These are phyloP conservation scores for Hyles lineata DNA, from an alignment of 2,888 invertebrate species.

Conservation along the genomic window DNA sequence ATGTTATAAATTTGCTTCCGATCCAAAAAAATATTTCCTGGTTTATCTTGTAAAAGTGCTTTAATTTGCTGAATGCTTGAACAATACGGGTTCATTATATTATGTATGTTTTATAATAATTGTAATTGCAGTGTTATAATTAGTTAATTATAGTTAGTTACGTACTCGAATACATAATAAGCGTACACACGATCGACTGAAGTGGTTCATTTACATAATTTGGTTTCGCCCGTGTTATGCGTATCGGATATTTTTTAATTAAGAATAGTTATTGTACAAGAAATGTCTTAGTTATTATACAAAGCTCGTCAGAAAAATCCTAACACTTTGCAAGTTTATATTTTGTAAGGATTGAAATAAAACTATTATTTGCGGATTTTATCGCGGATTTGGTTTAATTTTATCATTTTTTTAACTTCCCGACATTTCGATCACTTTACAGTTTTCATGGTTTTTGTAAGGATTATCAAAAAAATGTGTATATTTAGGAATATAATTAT, in stretches of 20 bases:
- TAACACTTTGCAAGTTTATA: too few relatives aligned
- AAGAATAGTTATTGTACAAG: not conserved
- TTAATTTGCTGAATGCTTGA: not conserved
- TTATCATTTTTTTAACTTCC: too few relatives aligned
- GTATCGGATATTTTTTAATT: constrained; percentile 18
- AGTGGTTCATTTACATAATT: constrained; percentile 6
- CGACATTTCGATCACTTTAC: too few relatives aligned
- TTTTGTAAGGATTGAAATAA: too few relatives aligned
- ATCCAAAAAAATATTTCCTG: too few relatives aligned
- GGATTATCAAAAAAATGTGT: too few relatives aligned
- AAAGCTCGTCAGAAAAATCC: too few relatives aligned
- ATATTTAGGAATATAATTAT: too few relatives aligned
- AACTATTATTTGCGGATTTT: too few relatives aligned
- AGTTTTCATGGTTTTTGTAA: too few relatives aligned
- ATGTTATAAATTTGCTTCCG: too few relatives aligned
- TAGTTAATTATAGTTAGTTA: not conserved
- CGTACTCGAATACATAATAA: not conserved
- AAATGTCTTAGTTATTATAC: not conserved
- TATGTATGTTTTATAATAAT: constrained; percentile 1
- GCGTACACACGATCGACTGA: not conserved
- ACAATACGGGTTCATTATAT: not conserved
- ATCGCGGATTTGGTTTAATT: too few relatives aligned
- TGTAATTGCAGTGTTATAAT: not conserved
- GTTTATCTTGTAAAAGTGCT: not conserved
- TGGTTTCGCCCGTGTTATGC: not conserved